A percentile compares a stretch with the other conserved stretches of the same genome.
These are phyloP conservation scores for Cephus sareptanus DNA, from an alignment of 2,888 invertebrate species.

Conservation along the genomic window DNA sequence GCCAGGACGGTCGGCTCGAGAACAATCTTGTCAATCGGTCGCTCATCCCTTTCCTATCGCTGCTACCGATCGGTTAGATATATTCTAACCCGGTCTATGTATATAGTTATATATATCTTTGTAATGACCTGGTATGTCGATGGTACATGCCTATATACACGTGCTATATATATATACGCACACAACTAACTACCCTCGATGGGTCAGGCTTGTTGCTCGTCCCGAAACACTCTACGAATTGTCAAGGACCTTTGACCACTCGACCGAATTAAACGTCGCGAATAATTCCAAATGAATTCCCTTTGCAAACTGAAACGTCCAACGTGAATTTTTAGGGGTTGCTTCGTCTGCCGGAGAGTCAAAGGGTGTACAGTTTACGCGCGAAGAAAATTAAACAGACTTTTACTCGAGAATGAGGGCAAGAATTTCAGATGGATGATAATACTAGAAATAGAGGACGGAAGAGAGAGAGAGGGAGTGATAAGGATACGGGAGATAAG, in stretches of 20 bases:
- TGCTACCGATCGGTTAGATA: not conserved
- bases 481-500: not conserved
- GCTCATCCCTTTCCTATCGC: not conserved
- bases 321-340: not conserved
- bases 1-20: not conserved
- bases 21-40: not conserved
- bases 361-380: not conserved
- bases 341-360: not conserved
- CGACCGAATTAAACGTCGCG: slow-evolving; percentile 30
- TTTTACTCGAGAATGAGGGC: not conserved
- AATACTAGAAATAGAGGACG: not conserved
- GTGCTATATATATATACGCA: no score
- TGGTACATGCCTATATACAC: not conserved
- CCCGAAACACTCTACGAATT: not conserved
- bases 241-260: slow-evolving; percentile 35
- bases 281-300: slow-evolving; percentile 26
- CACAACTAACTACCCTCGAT: not conserved
- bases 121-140: not conserved
- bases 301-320: not conserved
- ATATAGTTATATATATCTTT: not conserved
- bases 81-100: not conserved
- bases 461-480: no score
- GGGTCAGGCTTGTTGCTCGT: not conserved
- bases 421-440: not conserved
- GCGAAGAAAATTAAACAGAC: not conserved